phyloP scores from a whole-genome alignment of 2,797 vertebrate species.

The Austrolebias charrua region DNA sequence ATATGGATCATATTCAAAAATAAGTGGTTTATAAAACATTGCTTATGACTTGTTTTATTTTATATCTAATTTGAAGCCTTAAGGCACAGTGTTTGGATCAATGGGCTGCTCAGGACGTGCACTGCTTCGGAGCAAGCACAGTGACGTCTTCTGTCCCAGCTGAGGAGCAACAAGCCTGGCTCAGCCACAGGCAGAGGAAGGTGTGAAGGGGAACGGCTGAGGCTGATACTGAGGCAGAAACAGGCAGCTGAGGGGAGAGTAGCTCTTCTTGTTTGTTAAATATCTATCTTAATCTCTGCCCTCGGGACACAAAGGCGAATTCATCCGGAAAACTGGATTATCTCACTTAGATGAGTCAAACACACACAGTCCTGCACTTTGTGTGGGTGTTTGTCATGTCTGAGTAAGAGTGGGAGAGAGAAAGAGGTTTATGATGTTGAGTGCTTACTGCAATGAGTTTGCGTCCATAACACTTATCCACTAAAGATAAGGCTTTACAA shows the following conservation, averaged over 20 bases:
- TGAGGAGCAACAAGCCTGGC: conserved; percentile 43
- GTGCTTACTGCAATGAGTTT: conserved; percentile 20
- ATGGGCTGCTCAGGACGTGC: conserved; percentile 21
- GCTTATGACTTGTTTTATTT: no score
- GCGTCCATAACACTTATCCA: conserved; percentile 20
- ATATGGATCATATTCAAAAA: no score
- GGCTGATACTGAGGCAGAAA: conserved; percentile 40
- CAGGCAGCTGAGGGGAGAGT: conserved; percentile 36
- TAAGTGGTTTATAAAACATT: no score
- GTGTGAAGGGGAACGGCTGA: conserved; percentile 42
- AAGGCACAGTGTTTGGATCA: background rate
- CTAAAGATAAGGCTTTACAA: conserved; percentile 13
- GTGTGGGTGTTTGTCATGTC: conserved; percentile 37
- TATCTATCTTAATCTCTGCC: conserved; percentile 93
- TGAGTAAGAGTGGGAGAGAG: conserved; percentile 18
- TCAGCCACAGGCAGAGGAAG: conserved; percentile 42
- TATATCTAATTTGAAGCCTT: no score
- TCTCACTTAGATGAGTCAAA: conserved; percentile 90
- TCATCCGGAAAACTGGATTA: conserved; percentile 96
- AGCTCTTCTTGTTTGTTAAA: conserved; percentile 76
- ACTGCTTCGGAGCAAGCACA: conserved; percentile 21
- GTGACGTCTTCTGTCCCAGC: conserved; percentile 26
- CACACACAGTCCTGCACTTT: conserved; percentile 77
- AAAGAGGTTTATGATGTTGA: conserved; percentile 30
- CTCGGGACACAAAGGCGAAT: conserved; percentile 88